Percentiles rank a stretch among this genome's conserved stretches.
phyloP scores from a whole-genome alignment of 2,113 vertebrate species.

The Neopipo cinnamomea region DNA sequence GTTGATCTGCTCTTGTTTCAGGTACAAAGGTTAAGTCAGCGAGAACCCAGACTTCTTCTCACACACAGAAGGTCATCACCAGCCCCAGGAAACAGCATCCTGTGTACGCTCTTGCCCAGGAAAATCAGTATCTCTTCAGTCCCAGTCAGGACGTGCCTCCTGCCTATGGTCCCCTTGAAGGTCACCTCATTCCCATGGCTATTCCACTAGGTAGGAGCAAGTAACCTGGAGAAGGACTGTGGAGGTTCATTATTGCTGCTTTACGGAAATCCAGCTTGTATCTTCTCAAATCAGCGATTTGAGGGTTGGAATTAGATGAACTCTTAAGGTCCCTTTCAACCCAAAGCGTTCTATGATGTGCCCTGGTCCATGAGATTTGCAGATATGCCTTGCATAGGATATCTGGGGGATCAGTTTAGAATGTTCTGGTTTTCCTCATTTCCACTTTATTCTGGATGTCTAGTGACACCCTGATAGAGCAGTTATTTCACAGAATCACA shows the following conservation, averaged over 20 bases:
- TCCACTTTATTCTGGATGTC: background rate
- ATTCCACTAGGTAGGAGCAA: constrained; percentile 84
- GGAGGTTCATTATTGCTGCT: background rate
- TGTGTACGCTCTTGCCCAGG: background rate
- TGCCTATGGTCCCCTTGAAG: constrained; percentile 65
- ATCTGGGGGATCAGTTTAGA: background rate
- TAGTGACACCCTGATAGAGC: background rate
- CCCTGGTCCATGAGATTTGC: background rate
- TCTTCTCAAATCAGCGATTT: background rate
- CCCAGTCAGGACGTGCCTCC: constrained; percentile 61
- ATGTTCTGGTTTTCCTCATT: background rate
- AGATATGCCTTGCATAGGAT: background rate
- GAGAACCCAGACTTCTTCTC: constrained; percentile 83
- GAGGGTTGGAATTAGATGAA: background rate
- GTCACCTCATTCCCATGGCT: constrained; percentile 82
- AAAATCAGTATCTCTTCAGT: constrained; percentile 72
- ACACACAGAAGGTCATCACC: background rate
- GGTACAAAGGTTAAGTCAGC: constrained; percentile 88
- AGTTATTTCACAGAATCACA: background rate
- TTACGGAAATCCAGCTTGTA: rapidly evolving
- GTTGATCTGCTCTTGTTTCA: constrained; percentile 48
- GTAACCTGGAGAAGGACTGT: background rate
- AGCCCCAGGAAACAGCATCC: background rate
- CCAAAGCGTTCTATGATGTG: background rate
- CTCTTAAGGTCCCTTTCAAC: background rate